Evolutionary conservation across 1,140 invertebrate genomes (phyloP), one percentile per base, ranked within the genome.

Genomic region (Grapholita molesta): DNA sequence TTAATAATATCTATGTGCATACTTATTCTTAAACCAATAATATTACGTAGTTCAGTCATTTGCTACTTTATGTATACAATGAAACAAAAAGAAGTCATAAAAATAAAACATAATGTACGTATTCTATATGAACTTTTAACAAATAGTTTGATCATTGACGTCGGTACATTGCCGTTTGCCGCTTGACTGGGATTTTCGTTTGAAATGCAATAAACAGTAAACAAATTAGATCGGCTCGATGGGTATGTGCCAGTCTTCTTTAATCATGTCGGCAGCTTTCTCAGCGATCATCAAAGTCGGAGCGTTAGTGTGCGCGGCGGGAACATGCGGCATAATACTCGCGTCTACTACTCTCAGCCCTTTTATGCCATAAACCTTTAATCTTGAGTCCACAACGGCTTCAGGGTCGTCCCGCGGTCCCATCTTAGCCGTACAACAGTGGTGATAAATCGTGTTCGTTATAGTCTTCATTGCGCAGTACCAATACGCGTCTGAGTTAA

Each of bases 351-450:
- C 95, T 68, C 96, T 88, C 3, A 96, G 79, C 32, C 93, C 92
- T 64, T 88, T 84, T 4, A 97, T 84, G 0, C 95, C 95, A 70
- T 95, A 90, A 0, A 96, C 95, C 64, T 93, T 90, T 33, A 96
- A 81, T 69, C 94, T 91, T 0, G 95, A 91, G 86, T 96, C 94
- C 0, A 96, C 95, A 0, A 96, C 96, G 7, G 95, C 93, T 0
- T 90, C 90, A 0, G 92, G 89, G 83, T 97, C 96, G 0, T 69
- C 86, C 4, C 70, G 67, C 0, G 94, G 93, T 0, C 96, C 97
- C 97, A 98, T 98, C 87, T 96, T 97, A 75, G 95, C 95, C 0
- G 96, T 97, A 0, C 96, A 96, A 1, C 94, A 94, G 25, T 95
- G 94, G 79, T 97, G 96, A 78, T 96, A 96, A 42, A 96, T 94